These are phyloP conservation scores for Danio jaintianensis DNA, from an alignment of 2,797 vertebrate genomes.

Conservation along the genomic window DNA sequence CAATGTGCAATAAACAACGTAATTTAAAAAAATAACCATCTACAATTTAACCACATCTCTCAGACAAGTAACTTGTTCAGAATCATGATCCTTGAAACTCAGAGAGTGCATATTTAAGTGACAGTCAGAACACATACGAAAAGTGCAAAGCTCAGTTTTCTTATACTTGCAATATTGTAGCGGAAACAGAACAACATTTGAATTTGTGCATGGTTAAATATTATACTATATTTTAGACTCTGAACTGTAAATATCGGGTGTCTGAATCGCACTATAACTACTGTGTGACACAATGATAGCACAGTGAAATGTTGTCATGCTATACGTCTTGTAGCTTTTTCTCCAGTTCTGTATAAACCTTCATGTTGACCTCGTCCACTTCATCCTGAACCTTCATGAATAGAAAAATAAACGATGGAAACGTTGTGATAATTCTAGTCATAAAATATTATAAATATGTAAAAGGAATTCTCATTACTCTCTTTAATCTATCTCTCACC, in stretches of 20 bases:
- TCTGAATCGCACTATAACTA: not conserved
- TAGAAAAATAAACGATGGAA: conserved; percentile 20
- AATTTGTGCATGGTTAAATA: conserved; percentile 11
- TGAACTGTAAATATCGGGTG: not conserved
- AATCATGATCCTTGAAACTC: not conserved
- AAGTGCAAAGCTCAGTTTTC: conserved; percentile 40
- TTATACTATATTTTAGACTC: not conserved
- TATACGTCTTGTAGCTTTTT: conserved; percentile 76
- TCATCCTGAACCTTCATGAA: conserved; percentile 80
- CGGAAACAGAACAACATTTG: conserved; percentile 18
- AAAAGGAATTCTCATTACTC: not conserved
- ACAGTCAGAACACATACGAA: not conserved
- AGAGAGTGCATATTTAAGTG: not conserved
- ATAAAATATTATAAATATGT: not conserved
- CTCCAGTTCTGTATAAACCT: conserved; percentile 80
- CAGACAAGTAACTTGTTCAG: not conserved
- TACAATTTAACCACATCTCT: conserved; percentile 26
- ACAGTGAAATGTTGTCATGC: conserved; percentile 28
- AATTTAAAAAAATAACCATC: conserved; percentile 13
- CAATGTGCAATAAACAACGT: not conserved
- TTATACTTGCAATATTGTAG: conserved; percentile 19
- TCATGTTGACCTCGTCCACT: conserved; percentile 80
- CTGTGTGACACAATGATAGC: conserved; percentile 2
- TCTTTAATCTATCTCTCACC: conserved; percentile 65
- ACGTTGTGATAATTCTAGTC: not conserved